These are phyloP conservation scores for Drosophila aff. DNA, from an alignment of 1,140 invertebrate genomes.

Conservation along the genomic window DNA sequence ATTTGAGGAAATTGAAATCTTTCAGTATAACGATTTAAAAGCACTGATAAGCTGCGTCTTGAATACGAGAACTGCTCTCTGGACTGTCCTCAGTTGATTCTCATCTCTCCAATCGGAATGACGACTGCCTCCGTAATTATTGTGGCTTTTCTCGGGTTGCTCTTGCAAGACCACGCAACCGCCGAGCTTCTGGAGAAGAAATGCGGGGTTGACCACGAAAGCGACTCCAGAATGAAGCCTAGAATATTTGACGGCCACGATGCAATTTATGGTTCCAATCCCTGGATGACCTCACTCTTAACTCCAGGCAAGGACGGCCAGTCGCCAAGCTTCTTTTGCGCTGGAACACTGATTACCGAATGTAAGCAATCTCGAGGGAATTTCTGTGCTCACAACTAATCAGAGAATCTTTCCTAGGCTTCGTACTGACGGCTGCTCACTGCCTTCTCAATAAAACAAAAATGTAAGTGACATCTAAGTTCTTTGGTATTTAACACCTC, in stretches of 20 bases:
- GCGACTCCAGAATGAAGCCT: rapidly evolving
- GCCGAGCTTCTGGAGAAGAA: neutral
- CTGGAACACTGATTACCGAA: neutral
- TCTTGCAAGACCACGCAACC: neutral
- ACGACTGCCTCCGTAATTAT: neutral
- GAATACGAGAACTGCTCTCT: neutral
- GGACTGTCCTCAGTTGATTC: neutral
- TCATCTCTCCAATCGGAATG: slow-evolving; percentile 4
- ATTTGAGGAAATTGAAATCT: neutral
- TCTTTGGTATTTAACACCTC: neutral
- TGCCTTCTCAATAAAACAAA: neutral
- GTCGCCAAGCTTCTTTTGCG: neutral
- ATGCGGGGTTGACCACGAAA: neutral
- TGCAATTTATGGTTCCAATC: neutral
- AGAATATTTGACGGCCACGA: neutral
- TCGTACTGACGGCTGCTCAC: slow-evolving; percentile 23
- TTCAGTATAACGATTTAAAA: neutral
- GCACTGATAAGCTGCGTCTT: neutral
- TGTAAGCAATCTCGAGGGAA: neutral
- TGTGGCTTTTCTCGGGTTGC: neutral
- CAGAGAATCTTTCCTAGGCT: neutral
- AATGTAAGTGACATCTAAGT: slow-evolving; percentile 1
- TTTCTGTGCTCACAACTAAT: neutral
- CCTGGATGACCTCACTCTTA: slow-evolving; percentile 2
- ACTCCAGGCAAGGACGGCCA: no score